Evolutionary conservation across 2,888 invertebrate species (phyloP).

Genomic region (Anoplius nigerrimus): DNA sequence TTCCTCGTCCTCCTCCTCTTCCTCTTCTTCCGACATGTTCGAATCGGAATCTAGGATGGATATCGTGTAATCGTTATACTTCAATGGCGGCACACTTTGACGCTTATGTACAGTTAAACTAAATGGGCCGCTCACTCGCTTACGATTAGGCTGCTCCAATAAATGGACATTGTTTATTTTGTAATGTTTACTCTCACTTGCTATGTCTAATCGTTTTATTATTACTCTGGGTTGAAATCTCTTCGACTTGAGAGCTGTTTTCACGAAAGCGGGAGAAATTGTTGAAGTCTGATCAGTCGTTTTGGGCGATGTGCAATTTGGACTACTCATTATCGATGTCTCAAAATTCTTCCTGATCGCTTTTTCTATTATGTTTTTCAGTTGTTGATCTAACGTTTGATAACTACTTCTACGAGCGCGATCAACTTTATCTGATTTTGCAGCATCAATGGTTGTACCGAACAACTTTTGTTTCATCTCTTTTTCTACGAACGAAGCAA

Average conservation of each 20-base stretch:
- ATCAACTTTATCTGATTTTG: slow-evolving; percentile 14
- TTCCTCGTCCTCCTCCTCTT: too few species aligned
- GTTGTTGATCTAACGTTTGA: slow-evolving; percentile 60
- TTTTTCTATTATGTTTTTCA: slow-evolving; percentile 67
- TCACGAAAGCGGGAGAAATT: slow-evolving; percentile 58
- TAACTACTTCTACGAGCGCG: slow-evolving; percentile 17
- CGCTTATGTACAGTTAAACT: slow-evolving; percentile 56
- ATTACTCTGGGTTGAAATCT: slow-evolving; percentile 67
- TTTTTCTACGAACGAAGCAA: slow-evolving; percentile 65
- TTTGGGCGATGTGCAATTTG: slow-evolving; percentile 6
- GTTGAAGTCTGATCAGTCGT: slow-evolving; percentile 34
- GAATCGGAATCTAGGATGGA: slow-evolving; percentile 48
- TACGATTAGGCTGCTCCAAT: slow-evolving; percentile 34
- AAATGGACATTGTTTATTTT: slow-evolving; percentile 53
- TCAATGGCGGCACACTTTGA: slow-evolving; percentile 52
- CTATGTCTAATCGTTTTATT: slow-evolving; percentile 57
- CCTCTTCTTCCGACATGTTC: slow-evolving; percentile 25
- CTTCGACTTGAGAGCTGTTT: slow-evolving; percentile 59
- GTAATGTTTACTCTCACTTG: slow-evolving; percentile 44
- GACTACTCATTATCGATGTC: slow-evolving; percentile 41
- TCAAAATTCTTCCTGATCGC: slow-evolving; percentile 68
- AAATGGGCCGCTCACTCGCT: slow-evolving; percentile 41
- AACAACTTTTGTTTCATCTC: slow-evolving; percentile 60
- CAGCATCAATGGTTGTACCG: background rate
- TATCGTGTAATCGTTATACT: slow-evolving; percentile 59